phyloP scores from a whole-genome alignment of 2,113 vertebrate species.

The Chaenogobius annularis region DNA sequence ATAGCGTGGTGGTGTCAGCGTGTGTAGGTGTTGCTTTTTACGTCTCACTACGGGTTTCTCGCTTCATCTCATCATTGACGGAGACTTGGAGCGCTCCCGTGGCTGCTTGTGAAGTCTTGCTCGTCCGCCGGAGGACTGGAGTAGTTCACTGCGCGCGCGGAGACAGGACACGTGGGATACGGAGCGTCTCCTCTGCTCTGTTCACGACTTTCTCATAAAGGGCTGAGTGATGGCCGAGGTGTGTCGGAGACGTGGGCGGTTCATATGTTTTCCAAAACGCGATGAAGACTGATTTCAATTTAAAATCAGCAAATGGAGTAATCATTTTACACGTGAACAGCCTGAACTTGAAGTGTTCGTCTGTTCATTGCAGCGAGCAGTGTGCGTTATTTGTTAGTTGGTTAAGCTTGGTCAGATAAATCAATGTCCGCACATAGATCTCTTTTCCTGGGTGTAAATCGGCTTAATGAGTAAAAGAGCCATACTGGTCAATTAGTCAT shows the following conservation, averaged over 20 bases:
- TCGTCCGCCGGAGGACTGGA: constrained; percentile 24
- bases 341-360: neutral
- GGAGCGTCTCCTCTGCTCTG: constrained; percentile 3
- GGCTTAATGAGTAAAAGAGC: constrained; percentile 3
- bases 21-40: neutral
- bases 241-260: neutral
- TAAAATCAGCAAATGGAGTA: neutral
- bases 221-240: neutral
- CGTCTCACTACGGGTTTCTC: neutral
- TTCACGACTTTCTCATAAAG: constrained; percentile 2
- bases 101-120: constrained; percentile 8
- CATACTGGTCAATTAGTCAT: constrained; percentile 2
- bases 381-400: neutral
- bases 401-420: neutral
- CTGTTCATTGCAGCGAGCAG: neutral
- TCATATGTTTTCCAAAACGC: neutral
- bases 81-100: neutral
- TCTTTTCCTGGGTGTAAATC: neutral
- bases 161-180: constrained; percentile 44
- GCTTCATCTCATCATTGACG: neutral
- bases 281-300: neutral
- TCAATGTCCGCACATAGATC: neutral
- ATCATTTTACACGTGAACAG: neutral
- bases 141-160: constrained; percentile 29
- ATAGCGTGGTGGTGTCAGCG: neutral